These are phyloP conservation scores for Aplochiton taeniatus DNA, from an alignment of 2,797 vertebrate genomes.

Conservation along the genomic window DNA sequence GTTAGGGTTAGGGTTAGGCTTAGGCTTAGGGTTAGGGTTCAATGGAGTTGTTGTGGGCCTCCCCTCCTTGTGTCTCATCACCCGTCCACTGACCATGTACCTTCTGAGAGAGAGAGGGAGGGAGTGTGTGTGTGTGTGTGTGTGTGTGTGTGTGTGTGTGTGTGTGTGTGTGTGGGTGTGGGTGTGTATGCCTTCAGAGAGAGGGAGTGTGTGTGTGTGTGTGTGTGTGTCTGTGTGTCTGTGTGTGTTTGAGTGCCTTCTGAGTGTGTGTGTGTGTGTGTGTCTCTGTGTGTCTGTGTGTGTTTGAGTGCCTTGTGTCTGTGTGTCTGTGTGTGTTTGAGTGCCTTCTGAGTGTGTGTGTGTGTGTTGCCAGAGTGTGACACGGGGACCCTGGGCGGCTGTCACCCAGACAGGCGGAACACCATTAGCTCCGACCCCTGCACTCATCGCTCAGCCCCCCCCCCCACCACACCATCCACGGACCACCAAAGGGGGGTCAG, in stretches of 20 bases:
- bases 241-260: background rate
- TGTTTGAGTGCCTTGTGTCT: background rate
- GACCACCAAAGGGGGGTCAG: background rate
- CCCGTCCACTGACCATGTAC: no score
- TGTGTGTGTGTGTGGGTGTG: slow-evolving; percentile 5
- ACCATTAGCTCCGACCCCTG: slow-evolving; percentile 11
- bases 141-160: background rate
- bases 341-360: background rate
- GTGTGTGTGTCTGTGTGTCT: background rate
- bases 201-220: slow-evolving; percentile 15
- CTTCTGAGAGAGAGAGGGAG: slow-evolving; percentile 20
- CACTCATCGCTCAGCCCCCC: slow-evolving; percentile 4
- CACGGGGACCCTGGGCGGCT: slow-evolving; percentile 4
- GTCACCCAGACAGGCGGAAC: slow-evolving; percentile 13
- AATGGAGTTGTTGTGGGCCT: no score
- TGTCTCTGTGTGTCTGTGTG: background rate
- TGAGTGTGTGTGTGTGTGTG: slow-evolving; percentile 1
- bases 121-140: slow-evolving; percentile 7
- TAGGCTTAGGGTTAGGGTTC: no score
- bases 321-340: background rate
- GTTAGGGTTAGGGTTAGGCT: no score
- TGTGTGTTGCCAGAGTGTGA: slow-evolving; percentile 6
- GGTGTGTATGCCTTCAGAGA: background rate
- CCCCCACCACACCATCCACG: background rate
- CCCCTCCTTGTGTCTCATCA: no score